phyloP scores from a whole-genome alignment of 2,888 invertebrate species.

The Thysanoteuthis rhombus region DNA sequence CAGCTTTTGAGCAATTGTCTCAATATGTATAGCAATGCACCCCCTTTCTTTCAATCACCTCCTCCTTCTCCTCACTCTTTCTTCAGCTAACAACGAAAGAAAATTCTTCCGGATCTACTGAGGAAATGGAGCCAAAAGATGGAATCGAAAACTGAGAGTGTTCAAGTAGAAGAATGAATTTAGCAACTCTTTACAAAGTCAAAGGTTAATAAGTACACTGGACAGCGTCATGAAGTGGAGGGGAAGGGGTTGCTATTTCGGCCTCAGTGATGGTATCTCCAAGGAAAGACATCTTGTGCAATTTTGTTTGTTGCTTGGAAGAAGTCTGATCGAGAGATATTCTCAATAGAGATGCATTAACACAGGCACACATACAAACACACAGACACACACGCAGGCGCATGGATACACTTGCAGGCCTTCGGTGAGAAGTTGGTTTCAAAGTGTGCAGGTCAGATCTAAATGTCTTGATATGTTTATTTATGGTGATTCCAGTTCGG shows the following conservation, averaged over 20 bases:
- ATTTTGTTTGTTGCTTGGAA: background rate
- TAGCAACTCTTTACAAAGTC: background rate
- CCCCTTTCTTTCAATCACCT: background rate
- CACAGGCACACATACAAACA: background rate
- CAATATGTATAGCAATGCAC: background rate
- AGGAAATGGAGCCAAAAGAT: background rate
- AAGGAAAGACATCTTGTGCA: background rate
- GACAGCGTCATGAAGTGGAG: background rate
- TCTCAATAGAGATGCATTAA: background rate
- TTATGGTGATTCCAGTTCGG: conserved; percentile 63
- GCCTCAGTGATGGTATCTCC: background rate
- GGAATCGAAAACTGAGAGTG: background rate
- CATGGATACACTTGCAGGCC: background rate
- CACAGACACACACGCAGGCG: background rate
- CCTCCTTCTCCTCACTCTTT: background rate
- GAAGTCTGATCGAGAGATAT: background rate
- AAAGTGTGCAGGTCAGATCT: conserved; percentile 23
- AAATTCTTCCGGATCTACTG: background rate
- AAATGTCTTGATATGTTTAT: conserved; percentile 35
- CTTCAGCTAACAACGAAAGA: background rate
- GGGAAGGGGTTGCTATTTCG: too few species aligned
- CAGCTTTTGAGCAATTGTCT: background rate
- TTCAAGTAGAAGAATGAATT: background rate
- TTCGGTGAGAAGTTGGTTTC: conserved; percentile 12
- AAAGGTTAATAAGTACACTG: background rate